Percentiles rank a stretch among this genome's conserved stretches.
Conservation (phyloP, 1,140 invertebrate genomes). For the Nasonia longicornis region DNA sequence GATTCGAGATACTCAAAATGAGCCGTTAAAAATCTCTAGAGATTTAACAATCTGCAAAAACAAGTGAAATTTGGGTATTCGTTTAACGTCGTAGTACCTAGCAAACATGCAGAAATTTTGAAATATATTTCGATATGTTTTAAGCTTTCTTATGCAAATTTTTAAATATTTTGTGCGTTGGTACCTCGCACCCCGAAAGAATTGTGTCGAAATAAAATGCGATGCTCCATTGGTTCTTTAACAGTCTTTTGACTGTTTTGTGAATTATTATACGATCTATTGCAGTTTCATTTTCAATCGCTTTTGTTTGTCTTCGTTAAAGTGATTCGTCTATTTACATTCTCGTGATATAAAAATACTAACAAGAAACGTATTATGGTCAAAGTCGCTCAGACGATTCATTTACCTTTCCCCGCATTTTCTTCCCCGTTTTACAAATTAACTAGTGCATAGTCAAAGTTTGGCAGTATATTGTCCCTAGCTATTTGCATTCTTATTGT, state of each 20-base stretch:
- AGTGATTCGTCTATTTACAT: slow-evolving; percentile 59
- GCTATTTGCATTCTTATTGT: slow-evolving; percentile 65
- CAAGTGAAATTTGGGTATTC: background rate
- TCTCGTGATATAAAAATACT: slow-evolving; percentile 67
- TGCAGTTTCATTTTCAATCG: slow-evolving; percentile 26
- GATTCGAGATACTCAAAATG: slow-evolving; percentile 36
- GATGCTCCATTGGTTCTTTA: slow-evolving; percentile 59
- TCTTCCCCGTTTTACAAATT: slow-evolving; percentile 54
- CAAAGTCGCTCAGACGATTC: slow-evolving; percentile 49
- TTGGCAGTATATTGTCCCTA: slow-evolving; percentile 70
- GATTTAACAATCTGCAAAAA: background rate
- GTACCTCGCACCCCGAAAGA: background rate
- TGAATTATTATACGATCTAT: slow-evolving; percentile 25
- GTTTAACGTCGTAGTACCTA: background rate
- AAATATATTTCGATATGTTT: slow-evolving; percentile 11
- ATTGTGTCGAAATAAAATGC: slow-evolving; percentile 13
- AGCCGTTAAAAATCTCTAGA: background rate
- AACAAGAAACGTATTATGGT: slow-evolving; percentile 64
- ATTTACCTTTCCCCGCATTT: slow-evolving; percentile 53
- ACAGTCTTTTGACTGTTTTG: slow-evolving; percentile 29
- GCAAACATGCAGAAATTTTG: background rate
- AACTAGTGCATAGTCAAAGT: slow-evolving; percentile 65
- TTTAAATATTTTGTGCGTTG: slow-evolving; percentile 26
- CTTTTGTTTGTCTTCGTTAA: slow-evolving; percentile 48
- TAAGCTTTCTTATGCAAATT: background rate